A percentile compares a stretch with the other conserved stretches of the same genome.
These are phyloP conservation scores for Melanotaenia maccullochi DNA, from an alignment of 2,797 vertebrate species.

Conservation along the genomic window DNA sequence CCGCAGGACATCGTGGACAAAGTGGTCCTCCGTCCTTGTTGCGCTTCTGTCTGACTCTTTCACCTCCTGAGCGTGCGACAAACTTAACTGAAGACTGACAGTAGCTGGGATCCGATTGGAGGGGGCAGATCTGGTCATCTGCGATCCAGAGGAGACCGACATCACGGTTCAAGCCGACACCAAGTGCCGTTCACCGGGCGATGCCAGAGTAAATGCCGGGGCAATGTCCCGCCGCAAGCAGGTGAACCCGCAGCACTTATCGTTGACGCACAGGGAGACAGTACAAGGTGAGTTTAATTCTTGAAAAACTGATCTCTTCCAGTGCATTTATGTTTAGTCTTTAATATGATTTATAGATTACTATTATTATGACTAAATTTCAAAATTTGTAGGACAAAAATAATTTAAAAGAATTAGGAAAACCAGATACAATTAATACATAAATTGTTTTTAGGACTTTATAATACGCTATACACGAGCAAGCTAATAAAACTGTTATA, in stretches of 20 bases:
- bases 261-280: conserved; percentile 93
- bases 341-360: neutral
- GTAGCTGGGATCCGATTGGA: conserved; percentile 8
- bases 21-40: conserved; percentile 49
- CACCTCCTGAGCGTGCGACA: conserved; percentile 38
- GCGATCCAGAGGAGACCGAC: conserved; percentile 78
- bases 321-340: neutral
- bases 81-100: conserved; percentile 43
- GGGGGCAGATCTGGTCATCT: conserved; percentile 61
- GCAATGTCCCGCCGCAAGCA: conserved; percentile 99
- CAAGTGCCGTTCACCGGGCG: conserved; percentile 94
- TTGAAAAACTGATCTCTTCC: neutral
- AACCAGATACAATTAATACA: neutral
- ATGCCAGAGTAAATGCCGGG: conserved; percentile 99
- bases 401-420: neutral
- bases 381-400: neutral
- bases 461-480: neutral
- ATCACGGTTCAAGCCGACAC: conserved; percentile 86
- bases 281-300: conserved; percentile 89
- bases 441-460: neutral
- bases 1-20: conserved; percentile 62
- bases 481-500: neutral
- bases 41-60: conserved; percentile 44
- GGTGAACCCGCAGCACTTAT: conserved; percentile 99
- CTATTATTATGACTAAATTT: neutral